These are phyloP conservation scores for Hycleus cichorii DNA, from an alignment of 1,140 invertebrate genomes.

Conservation along the genomic window DNA sequence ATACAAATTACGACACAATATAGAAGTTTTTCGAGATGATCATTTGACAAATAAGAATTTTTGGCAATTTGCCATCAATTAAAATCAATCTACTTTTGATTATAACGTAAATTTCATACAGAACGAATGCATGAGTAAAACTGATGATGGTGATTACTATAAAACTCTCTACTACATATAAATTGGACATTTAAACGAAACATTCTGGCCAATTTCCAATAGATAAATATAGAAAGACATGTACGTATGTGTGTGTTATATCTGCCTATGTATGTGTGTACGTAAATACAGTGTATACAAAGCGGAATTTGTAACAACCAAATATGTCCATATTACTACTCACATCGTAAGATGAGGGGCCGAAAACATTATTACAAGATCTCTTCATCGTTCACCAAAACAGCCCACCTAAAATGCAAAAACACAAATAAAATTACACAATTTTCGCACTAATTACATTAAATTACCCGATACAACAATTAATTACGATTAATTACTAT, in stretches of 20 bases:
- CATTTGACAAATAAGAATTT: too few relatives aligned
- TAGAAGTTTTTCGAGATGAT: too few relatives aligned
- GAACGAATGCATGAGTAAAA: too few relatives aligned
- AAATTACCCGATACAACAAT: too few relatives aligned
- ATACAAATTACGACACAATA: too few relatives aligned
- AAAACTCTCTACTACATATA: neutral
- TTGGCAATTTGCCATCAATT: too few relatives aligned
- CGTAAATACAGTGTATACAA: constrained; percentile 13
- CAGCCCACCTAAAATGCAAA: neutral
- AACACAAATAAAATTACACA: too few relatives aligned
- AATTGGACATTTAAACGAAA: constrained; percentile 13
- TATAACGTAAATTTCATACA: too few relatives aligned
- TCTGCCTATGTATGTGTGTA: neutral
- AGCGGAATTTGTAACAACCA: constrained; percentile 16
- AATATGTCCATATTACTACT: constrained; percentile 5
- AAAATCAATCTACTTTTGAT: too few relatives aligned
- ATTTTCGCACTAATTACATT: too few relatives aligned
- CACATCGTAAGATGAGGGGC: constrained; percentile 1
- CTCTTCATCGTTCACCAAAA: constrained; percentile 21
- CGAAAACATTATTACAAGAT: constrained; percentile 15
- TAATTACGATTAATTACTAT: neutral
- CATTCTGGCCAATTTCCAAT: constrained; percentile 26
- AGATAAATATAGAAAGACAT: constrained; percentile 30
- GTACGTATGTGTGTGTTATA: neutral
- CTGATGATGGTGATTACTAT: too few relatives aligned